Percentiles rank a stretch among this genome's conserved stretches.
phyloP scores from a whole-genome alignment of 2,797 vertebrate species.

The Myiotriccus ornatus region DNA sequence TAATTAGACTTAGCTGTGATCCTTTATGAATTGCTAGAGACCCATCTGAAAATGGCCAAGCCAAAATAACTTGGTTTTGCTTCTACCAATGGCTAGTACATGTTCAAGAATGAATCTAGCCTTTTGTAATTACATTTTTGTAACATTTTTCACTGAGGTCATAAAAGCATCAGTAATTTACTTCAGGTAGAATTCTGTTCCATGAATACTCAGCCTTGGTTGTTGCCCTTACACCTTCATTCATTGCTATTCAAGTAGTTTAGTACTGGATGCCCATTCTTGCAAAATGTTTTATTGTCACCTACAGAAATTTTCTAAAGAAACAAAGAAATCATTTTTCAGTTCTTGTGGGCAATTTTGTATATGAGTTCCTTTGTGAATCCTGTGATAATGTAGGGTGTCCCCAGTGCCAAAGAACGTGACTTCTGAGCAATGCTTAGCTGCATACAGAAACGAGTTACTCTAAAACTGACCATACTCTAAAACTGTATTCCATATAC shows the following conservation, averaged over 20 bases:
- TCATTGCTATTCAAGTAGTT: neutral
- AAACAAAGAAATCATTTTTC: neutral
- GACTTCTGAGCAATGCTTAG: neutral
- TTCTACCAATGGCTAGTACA: neutral
- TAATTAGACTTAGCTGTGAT: neutral
- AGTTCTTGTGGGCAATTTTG: neutral
- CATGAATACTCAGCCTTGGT: neutral
- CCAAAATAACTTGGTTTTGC: neutral
- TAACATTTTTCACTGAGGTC: neutral
- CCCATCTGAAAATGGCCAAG: neutral
- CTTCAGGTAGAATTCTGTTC: neutral
- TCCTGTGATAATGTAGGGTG: neutral
- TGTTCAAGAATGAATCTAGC: neutral
- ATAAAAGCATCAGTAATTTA: neutral
- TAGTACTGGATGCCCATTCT: rapidly evolving
- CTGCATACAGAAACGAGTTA: neutral
- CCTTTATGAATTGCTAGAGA: neutral
- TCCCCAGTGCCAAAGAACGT: neutral
- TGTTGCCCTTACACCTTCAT: neutral
- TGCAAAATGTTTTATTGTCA: neutral
- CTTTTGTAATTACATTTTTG: neutral
- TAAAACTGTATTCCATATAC: neutral
- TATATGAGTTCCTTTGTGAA: neutral
- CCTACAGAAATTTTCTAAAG: neutral
- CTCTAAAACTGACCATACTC: neutral